Conservation (phyloP, 2,888 invertebrate species). For the Drosophila colorata region DNA sequence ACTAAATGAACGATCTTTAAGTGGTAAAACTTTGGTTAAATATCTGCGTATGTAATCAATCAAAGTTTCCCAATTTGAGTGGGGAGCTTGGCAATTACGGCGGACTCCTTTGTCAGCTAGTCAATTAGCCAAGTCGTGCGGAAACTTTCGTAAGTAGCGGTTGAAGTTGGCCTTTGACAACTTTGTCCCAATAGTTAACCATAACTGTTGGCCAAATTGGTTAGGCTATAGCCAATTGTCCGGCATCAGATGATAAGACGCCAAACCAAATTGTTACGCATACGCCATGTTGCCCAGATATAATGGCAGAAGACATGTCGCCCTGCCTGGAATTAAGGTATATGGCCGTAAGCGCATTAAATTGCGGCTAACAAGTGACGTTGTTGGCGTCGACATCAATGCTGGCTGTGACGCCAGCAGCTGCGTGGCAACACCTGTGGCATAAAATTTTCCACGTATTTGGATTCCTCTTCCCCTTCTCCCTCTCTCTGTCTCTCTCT, state of each 20-base stretch:
- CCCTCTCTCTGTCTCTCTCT: not conserved
- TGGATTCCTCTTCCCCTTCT: too few species aligned
- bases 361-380: conserved; percentile 55
- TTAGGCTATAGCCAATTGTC: not conserved
- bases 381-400: not conserved
- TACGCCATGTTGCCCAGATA: conserved; percentile 22
- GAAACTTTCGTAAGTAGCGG: not conserved
- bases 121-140: conserved; percentile 12
- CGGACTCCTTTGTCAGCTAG: not conserved
- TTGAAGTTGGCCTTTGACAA: conserved; percentile 8
- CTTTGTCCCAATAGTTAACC: conserved; percentile 7
- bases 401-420: conserved; percentile 15
- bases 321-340: conserved; percentile 41
- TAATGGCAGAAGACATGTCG: not conserved
- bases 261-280: conserved; percentile 30
- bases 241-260: not conserved
- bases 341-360: conserved; percentile 52
- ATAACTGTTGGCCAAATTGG: not conserved
- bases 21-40: not conserved
- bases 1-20: not conserved
- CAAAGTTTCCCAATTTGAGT: conserved; percentile 19
- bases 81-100: conserved; percentile 15
- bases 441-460: conserved; percentile 53
- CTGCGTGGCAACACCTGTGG: conserved; percentile 65
- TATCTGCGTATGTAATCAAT: conserved; percentile 14